A percentile compares a stretch with the other conserved stretches of the same genome.
Conservation (phyloP, 2,797 vertebrate genomes). For the Loris lydekkerianus region DNA sequence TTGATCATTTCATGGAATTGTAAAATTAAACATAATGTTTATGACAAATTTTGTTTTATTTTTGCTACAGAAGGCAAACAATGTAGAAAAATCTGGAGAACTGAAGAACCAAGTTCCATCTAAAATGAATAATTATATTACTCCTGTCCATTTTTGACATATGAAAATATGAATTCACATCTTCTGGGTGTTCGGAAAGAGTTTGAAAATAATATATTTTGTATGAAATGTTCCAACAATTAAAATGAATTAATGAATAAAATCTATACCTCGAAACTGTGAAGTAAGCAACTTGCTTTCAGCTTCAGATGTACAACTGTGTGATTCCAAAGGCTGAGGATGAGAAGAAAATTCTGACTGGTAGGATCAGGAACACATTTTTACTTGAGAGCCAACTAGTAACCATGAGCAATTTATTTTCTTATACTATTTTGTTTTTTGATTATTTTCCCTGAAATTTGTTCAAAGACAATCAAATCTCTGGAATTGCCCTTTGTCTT, state of each 20-base stretch:
- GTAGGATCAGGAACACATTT: background rate
- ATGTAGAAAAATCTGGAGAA: background rate
- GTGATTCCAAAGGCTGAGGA: background rate
- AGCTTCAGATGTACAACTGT: background rate
- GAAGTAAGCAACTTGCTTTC: background rate
- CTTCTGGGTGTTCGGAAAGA: background rate
- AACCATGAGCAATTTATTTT: background rate
- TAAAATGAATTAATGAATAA: background rate
- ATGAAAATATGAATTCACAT: background rate
- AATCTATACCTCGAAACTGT: background rate
- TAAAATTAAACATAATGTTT: background rate
- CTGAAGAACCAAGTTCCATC: background rate
- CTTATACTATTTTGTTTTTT: background rate
- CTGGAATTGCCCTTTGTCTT: background rate
- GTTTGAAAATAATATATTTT: background rate
- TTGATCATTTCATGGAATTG: background rate
- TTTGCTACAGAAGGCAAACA: background rate
- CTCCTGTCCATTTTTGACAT: background rate
- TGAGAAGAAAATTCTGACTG: background rate
- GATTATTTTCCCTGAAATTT: background rate
- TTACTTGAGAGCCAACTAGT: background rate
- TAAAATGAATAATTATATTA: background rate
- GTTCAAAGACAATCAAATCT: background rate
- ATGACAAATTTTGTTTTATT: background rate
- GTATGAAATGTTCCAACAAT: background rate